A percentile compares a stretch with the other conserved stretches of the same genome.
Evolutionary conservation across 2,888 invertebrate genomes (phyloP).

Genomic region (Rotaria sp.): DNA sequence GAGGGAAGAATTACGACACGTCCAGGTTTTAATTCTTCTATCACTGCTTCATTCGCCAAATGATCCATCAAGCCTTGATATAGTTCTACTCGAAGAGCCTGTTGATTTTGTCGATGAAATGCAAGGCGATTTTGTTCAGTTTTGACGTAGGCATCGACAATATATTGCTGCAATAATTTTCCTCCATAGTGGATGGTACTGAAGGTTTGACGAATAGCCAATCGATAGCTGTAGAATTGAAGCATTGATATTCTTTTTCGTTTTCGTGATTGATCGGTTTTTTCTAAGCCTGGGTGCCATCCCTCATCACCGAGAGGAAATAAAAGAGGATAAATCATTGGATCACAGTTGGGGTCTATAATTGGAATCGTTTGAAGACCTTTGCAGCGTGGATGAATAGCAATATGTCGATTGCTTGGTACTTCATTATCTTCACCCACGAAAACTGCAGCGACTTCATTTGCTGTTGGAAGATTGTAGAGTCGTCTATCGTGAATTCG

Average conservation of each 20-base stretch:
- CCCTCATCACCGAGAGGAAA: not conserved
- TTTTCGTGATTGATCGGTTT: not conserved
- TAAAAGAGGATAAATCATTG: slow-evolving; percentile 15
- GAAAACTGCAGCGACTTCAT: slow-evolving; percentile 1
- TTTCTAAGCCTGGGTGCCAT: not conserved
- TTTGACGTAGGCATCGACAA: slow-evolving; percentile 12
- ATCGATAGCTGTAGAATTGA: not conserved
- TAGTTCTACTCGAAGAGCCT: slow-evolving; percentile 21
- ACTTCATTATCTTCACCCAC: not conserved
- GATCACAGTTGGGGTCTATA: not conserved
- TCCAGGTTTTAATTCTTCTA: not conserved
- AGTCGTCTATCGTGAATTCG: not conserved
- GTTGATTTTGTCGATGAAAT: slow-evolving; percentile 5
- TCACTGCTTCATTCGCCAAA: not conserved
- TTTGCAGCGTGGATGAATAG: not conserved
- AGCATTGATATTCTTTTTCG: not conserved
- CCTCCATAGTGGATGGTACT: not conserved
- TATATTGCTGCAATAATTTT: slow-evolving; percentile 10
- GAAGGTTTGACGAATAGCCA: not conserved
- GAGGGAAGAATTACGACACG: not conserved
- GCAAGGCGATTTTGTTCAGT: not conserved
- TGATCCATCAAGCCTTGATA: not conserved
- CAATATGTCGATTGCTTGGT: not conserved
- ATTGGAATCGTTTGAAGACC: not conserved
- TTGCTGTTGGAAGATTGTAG: slow-evolving; percentile 2